Conservation (phyloP, 2,113 vertebrate genomes). For the Mormoops blainvillei region DNA sequence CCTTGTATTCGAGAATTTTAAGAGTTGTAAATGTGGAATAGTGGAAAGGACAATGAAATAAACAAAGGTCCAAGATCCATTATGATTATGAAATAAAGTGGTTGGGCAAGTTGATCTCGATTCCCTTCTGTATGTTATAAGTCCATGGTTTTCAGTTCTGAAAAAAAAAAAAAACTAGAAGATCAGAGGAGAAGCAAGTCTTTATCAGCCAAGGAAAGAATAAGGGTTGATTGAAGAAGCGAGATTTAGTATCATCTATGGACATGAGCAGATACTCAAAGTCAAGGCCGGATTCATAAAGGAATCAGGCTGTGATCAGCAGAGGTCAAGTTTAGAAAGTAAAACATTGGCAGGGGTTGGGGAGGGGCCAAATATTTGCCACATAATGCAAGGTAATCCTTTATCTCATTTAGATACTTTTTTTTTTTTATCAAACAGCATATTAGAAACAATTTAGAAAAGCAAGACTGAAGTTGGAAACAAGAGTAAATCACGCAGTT, state of each 20-base stretch:
- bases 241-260: background rate
- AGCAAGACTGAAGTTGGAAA: background rate
- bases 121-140: background rate
- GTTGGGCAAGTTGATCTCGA: background rate
- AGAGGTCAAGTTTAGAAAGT: background rate
- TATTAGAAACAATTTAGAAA: background rate
- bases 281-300: background rate
- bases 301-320: background rate
- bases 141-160: background rate
- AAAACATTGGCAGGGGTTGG: background rate
- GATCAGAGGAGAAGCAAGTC: background rate
- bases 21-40: background rate
- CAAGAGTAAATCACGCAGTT: background rate
- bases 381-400: background rate
- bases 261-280: background rate
- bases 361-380: background rate
- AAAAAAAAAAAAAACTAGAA: slow-evolving; percentile 30
- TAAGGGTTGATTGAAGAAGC: background rate
- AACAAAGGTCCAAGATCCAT: background rate
- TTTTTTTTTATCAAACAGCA: background rate
- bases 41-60: background rate
- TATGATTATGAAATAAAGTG: background rate
- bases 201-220: background rate
- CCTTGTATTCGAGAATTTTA: background rate
- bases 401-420: background rate